These are phyloP conservation scores for Folsomia candida DNA, from an alignment of 2,888 invertebrate species.

Conservation along the genomic window DNA sequence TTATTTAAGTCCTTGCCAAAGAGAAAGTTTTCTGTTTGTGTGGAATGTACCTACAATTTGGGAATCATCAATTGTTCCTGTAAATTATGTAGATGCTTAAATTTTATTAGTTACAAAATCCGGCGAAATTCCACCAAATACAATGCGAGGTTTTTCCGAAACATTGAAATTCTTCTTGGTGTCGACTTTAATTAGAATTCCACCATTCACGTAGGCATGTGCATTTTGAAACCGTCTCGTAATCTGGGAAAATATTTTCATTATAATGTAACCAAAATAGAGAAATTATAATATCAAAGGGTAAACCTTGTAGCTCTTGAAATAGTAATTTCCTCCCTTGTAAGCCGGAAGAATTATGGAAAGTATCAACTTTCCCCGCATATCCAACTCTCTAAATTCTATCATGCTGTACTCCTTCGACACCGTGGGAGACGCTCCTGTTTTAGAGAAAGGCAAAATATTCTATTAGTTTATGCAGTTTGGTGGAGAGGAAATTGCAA, in stretches of 20 bases:
- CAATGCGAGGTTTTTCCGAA: conserved; percentile 31
- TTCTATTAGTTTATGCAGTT: background rate
- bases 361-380: conserved; percentile 9
- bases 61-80: background rate
- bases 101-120: conserved; percentile 26
- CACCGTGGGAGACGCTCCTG: background rate
- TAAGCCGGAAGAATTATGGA: conserved; percentile 9
- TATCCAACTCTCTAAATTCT: conserved; percentile 9
- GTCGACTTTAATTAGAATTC: conserved; percentile 9
- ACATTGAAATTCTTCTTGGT: conserved; percentile 12
- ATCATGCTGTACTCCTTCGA: conserved; percentile 9
- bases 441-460: background rate
- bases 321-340: conserved; percentile 1
- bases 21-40: conserved; percentile 59
- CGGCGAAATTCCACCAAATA: conserved; percentile 40
- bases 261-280: background rate
- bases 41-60: conserved; percentile 58
- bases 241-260: conserved; percentile 24
- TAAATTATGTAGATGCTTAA: background rate
- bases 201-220: conserved; percentile 27
- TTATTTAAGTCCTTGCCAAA: conserved; percentile 57
- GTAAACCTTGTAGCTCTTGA: conserved; percentile 17
- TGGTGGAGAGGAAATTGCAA: background rate
- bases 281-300: background rate
- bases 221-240: conserved; percentile 36